Conservation (phyloP, 2,113 vertebrate species). For the Eulemur macaco region DNA sequence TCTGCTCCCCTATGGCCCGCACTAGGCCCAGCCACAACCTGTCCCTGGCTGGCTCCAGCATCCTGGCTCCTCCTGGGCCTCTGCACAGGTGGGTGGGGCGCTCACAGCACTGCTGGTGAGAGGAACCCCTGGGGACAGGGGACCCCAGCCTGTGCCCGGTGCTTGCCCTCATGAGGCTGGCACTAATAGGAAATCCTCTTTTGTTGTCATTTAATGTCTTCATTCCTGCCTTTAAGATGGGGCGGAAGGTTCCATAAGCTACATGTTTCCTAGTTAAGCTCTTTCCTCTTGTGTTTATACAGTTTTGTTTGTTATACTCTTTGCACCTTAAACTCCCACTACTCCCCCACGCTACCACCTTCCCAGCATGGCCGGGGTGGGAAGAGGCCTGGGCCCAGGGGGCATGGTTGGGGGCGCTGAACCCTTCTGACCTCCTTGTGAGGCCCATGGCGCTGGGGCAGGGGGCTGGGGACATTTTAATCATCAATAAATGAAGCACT, state of each 20-base stretch:
- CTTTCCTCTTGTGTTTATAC: slow-evolving; percentile 61
- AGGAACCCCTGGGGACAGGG: not conserved
- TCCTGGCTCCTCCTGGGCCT: not conserved
- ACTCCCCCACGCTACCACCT: slow-evolving; percentile 3
- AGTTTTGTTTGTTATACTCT: slow-evolving; percentile 71
- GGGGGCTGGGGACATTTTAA: slow-evolving; percentile 79
- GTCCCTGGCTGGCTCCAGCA: not conserved
- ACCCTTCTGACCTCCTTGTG: slow-evolving; percentile 78
- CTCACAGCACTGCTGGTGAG: not conserved
- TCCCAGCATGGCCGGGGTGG: slow-evolving; percentile 57
- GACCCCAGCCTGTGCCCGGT: not conserved
- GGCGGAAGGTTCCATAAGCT: slow-evolving; percentile 68
- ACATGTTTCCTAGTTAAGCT: slow-evolving; percentile 56
- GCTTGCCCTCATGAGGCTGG: slow-evolving; percentile 29
- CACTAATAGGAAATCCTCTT: slow-evolving; percentile 16
- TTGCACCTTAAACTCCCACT: slow-evolving; percentile 74
- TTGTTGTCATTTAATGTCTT: slow-evolving; percentile 56
- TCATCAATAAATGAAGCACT: slow-evolving; percentile 88
- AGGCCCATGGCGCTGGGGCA: slow-evolving; percentile 45
- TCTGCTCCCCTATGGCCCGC: not conserved
- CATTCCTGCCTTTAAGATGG: slow-evolving; percentile 47
- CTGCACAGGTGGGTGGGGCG: not conserved
- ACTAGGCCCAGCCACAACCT: not conserved
- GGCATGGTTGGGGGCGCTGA: not conserved
- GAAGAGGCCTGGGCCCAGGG: slow-evolving; percentile 36